Evolutionary conservation across 2,797 vertebrate genomes (phyloP).

Genomic region (Tenualosa ilisha): DNA sequence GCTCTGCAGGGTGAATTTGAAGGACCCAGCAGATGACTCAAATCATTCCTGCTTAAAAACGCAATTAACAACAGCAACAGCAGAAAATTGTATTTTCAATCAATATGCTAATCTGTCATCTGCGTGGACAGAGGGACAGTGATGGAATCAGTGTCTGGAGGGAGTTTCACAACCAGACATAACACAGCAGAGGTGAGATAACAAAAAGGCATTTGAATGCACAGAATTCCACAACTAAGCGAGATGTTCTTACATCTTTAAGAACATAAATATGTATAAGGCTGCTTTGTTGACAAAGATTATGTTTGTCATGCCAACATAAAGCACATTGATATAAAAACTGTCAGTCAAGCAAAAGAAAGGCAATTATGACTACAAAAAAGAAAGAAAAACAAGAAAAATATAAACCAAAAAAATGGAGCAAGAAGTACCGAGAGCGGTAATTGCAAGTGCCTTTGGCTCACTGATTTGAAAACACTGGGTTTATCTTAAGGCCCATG

Average conservation of each 20-base stretch:
- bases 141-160: background rate
- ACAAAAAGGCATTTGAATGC: background rate
- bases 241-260: background rate
- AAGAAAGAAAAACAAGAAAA: background rate
- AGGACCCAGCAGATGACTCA: slow-evolving; percentile 9
- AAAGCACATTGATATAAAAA: background rate
- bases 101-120: slow-evolving; percentile 42
- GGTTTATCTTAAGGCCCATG: too few species aligned
- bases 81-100: slow-evolving; percentile 39
- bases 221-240: background rate
- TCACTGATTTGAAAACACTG: too few species aligned
- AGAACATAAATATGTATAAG: background rate
- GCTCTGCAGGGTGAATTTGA: slow-evolving; percentile 19
- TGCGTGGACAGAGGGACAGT: slow-evolving; percentile 33
- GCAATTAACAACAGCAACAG: slow-evolving; percentile 27
- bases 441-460: too few species aligned
- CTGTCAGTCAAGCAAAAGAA: background rate
- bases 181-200: background rate
- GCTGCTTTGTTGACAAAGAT: background rate
- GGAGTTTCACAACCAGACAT: background rate
- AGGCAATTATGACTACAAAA: background rate
- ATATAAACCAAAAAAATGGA: too few species aligned
- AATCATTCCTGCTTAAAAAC: slow-evolving; percentile 22
- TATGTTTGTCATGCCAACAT: background rate
- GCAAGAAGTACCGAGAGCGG: too few species aligned